Evolutionary conservation across 2,888 invertebrate genomes (phyloP).

Genomic region (Drosophila fulvimacula): DNA sequence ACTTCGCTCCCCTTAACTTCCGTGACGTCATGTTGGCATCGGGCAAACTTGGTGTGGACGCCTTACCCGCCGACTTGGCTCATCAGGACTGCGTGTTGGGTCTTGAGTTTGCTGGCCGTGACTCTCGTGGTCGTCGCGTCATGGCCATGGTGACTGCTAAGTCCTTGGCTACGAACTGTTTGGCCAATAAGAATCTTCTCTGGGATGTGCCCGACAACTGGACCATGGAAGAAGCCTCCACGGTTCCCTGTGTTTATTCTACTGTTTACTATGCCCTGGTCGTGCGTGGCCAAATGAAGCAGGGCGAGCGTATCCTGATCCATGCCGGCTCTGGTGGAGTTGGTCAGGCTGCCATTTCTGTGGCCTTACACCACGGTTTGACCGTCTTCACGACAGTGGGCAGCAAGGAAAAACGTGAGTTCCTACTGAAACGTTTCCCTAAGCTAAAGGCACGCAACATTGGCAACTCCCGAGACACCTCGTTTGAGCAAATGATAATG

Average conservation of each 20-base stretch:
- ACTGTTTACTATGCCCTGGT: conserved; percentile 96
- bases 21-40: conserved; percentile 99
- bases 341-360: conserved; percentile 97
- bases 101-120: conserved; percentile 96
- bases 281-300: conserved; percentile 93
- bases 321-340: conserved; percentile 98
- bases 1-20: conserved; percentile 98
- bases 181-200: conserved; percentile 92
- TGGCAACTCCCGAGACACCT: conserved; percentile 95
- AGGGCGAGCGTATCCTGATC: conserved; percentile 93
- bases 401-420: conserved; percentile 93
- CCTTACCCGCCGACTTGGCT: conserved; percentile 94
- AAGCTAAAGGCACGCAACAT: conserved; percentile 91
- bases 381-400: conserved; percentile 97
- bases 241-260: conserved; percentile 96
- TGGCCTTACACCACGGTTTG: conserved; percentile 95
- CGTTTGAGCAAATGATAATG: conserved; percentile 95
- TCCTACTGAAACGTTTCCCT: conserved; percentile 94
- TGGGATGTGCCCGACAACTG: conserved; percentile 95
- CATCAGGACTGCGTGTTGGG: conserved; percentile 96
- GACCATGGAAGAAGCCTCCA: conserved; percentile 96
- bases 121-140: conserved; percentile 90
- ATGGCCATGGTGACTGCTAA: conserved; percentile 97
- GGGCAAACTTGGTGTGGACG: conserved; percentile 98
- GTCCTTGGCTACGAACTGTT: conserved; percentile 95